A percentile compares a stretch with the other conserved stretches of the same genome.
These are phyloP conservation scores for Tetramorium bicarinatum DNA, from an alignment of 2,888 invertebrate species.

Conservation along the genomic window DNA sequence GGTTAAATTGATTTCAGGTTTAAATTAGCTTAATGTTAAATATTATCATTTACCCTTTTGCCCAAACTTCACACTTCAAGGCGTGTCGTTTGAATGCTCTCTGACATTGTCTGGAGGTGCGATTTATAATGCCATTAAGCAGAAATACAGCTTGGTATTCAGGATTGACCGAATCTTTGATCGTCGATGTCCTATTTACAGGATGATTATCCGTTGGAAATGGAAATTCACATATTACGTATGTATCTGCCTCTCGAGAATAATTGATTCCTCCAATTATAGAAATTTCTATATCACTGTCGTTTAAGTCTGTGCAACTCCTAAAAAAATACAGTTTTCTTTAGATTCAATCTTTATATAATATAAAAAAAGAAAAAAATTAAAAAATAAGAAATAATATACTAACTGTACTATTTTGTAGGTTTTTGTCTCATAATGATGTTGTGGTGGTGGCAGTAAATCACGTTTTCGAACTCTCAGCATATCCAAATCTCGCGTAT, in stretches of 20 bases:
- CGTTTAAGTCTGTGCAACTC: slow-evolving; percentile 96
- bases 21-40: slow-evolving; percentile 31
- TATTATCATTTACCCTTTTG: slow-evolving; percentile 91
- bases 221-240: slow-evolving; percentile 97
- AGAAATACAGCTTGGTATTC: slow-evolving; percentile 93
- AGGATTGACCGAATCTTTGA: slow-evolving; percentile 95
- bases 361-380: neutral
- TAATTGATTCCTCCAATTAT: slow-evolving; percentile 96
- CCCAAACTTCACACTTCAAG: slow-evolving; percentile 96
- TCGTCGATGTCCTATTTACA: slow-evolving; percentile 91
- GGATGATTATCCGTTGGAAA: slow-evolving; percentile 93
- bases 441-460: slow-evolving; percentile 91
- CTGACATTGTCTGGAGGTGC: slow-evolving; percentile 93
- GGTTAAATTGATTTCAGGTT: neutral
- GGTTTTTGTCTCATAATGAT: slow-evolving; percentile 96
- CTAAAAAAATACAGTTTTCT: slow-evolving; percentile 82
- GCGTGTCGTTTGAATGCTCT: slow-evolving; percentile 95
- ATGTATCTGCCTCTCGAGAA: slow-evolving; percentile 96
- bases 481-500: slow-evolving; percentile 95
- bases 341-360: neutral
- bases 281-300: slow-evolving; percentile 95
- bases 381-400: slow-evolving; percentile 1
- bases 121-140: slow-evolving; percentile 91
- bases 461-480: slow-evolving; percentile 91
- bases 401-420: slow-evolving; percentile 95